phyloP scores from a whole-genome alignment of 2,113 vertebrate species.

The Psophia crepitans region DNA sequence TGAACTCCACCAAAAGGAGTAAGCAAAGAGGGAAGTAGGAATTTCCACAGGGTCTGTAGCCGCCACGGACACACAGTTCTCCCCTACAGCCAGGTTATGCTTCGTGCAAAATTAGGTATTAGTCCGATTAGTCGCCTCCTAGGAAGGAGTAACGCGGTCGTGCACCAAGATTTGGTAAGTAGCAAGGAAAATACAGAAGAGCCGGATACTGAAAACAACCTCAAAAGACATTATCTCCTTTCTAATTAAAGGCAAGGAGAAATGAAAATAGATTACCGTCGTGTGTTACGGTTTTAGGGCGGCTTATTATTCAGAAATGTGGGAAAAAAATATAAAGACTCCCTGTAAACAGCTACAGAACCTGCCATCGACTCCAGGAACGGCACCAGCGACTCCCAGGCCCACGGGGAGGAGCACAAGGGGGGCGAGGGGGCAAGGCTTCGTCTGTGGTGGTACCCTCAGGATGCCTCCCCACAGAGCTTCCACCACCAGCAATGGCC shows the following conservation, averaged over 20 bases:
- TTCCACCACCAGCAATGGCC: neutral
- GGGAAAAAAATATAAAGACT: no score
- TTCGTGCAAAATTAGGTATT: no score
- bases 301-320: neutral
- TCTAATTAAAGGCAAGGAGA: neutral
- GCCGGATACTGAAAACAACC: neutral
- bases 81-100: no score
- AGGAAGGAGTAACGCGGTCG: neutral
- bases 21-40: no score
- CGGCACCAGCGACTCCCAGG: neutral
- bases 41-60: no score
- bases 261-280: neutral
- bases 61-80: no score
- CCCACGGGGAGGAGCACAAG: neutral
- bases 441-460: fast-evolving
- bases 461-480: neutral
- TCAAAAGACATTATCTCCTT: neutral
- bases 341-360: neutral
- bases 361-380: neutral
- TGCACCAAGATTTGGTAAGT: neutral
- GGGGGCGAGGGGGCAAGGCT: no score
- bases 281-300: neutral
- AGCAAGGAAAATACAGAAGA: neutral
- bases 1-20: no score
- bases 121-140: no score